Evolutionary conservation across 1,140 invertebrate genomes (phyloP).

Genomic region (Euura lappo): DNA sequence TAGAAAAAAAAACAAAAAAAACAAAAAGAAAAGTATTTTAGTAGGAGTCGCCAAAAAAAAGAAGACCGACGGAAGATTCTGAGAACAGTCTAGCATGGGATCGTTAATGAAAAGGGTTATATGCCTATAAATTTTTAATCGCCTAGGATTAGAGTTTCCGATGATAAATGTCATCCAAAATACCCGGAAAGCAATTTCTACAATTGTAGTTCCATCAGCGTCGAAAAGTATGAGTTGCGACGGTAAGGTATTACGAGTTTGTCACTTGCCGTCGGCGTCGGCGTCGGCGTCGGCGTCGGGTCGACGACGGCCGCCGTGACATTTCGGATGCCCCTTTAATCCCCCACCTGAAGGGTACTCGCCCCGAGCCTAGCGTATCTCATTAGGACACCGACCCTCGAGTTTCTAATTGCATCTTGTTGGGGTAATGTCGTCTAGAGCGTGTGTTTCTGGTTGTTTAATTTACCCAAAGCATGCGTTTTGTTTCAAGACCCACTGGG

Average conservation of each 20-base stretch:
- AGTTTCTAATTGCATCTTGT: constrained; percentile 31
- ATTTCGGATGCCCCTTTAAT: not conserved
- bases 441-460: constrained; percentile 29
- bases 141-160: too few species aligned
- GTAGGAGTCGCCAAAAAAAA: too few species aligned
- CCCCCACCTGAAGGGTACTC: not conserved
- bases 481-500: not conserved
- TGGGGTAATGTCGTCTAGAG: constrained; percentile 13
- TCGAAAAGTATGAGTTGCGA: too few species aligned
- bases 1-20: too few species aligned
- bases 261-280: constrained; percentile 12
- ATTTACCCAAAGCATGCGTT: constrained; percentile 27
- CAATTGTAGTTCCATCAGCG: too few species aligned
- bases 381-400: constrained; percentile 24
- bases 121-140: too few species aligned
- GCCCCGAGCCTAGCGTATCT: constrained; percentile 10
- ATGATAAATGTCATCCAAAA: too few species aligned
- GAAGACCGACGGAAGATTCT: too few species aligned
- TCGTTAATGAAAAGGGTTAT: too few species aligned
- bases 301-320: constrained; percentile 14
- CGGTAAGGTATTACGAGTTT: not conserved
- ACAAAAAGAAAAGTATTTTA: too few species aligned
- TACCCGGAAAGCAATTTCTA: too few species aligned
- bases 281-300: constrained; percentile 14
- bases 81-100: too few species aligned